A percentile compares a stretch with the other conserved stretches of the same genome.
These are phyloP conservation scores for Troilus luridus DNA, from an alignment of 2,888 invertebrate genomes.

Conservation along the genomic window DNA sequence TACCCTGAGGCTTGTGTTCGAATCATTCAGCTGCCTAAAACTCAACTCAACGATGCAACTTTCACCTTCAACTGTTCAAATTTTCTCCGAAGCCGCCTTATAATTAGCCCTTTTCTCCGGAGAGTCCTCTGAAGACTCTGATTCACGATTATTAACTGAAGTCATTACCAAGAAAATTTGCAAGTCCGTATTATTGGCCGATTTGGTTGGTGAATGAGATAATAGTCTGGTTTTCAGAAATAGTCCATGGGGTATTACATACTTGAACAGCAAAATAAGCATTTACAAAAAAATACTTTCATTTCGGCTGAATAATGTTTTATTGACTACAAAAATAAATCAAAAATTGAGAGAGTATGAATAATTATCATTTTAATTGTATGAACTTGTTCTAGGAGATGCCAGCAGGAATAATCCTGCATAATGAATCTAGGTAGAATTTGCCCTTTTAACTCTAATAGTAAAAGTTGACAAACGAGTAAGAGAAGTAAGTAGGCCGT, in stretches of 20 bases:
- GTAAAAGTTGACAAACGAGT: neutral
- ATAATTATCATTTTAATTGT: too few species aligned
- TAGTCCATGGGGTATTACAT: neutral
- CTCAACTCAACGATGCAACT: neutral
- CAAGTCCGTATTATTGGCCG: neutral
- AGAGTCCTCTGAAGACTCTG: neutral
- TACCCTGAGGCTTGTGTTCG: neutral
- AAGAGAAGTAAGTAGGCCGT: neutral
- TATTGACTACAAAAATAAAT: too few species aligned
- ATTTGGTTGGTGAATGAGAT: neutral
- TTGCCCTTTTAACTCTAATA: neutral
- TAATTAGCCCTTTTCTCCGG: constrained; percentile 21
- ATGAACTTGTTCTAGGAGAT: too few species aligned
- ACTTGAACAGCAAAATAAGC: neutral
- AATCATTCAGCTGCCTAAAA: neutral
- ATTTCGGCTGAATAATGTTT: too few species aligned
- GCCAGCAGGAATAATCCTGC: too few species aligned
- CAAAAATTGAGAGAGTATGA: too few species aligned
- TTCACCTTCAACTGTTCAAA: constrained; percentile 27
- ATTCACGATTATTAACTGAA: neutral
- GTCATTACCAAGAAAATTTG: neutral
- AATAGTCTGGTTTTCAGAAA: neutral
- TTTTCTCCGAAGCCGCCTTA: neutral
- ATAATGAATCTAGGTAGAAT: neutral
- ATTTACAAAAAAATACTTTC: neutral